Conservation (phyloP, 2,888 invertebrate species). For the Pimpla rufipes region DNA sequence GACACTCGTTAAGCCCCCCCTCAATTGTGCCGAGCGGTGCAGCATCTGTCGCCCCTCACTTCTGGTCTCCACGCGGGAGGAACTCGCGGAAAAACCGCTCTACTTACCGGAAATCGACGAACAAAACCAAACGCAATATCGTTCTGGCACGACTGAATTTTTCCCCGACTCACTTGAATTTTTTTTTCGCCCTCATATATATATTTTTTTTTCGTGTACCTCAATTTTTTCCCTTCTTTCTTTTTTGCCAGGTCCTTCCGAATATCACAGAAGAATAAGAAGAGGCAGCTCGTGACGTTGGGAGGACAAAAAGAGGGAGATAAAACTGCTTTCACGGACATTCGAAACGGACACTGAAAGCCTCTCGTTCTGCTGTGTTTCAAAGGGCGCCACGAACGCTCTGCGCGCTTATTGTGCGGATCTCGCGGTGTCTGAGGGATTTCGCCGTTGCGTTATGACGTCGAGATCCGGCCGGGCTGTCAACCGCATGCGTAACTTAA, state of each 20-base stretch:
- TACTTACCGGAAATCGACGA: constrained; percentile 40
- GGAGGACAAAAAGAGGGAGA: constrained; percentile 22
- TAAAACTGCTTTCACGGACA: constrained; percentile 40
- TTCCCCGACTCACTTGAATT: constrained; percentile 8
- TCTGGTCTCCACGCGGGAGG: constrained; percentile 20
- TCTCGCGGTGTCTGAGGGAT: constrained; percentile 8
- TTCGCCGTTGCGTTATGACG: not conserved
- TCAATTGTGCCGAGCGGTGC: not conserved
- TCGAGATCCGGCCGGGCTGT: constrained; percentile 74
- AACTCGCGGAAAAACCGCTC: constrained; percentile 40
- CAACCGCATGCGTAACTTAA: constrained; percentile 80
- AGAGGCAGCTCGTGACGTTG: not conserved
- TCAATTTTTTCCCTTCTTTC: not conserved
- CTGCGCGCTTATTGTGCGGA: constrained; percentile 21
- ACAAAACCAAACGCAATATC: constrained; percentile 19
- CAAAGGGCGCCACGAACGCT: constrained; percentile 24
- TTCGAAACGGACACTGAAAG: constrained; percentile 15
- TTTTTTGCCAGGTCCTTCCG: not conserved
- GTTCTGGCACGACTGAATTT: not conserved
- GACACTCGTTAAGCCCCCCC: not conserved
- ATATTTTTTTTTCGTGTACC: not conserved
- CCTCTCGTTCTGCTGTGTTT: constrained; percentile 27
- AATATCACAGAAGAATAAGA: constrained; percentile 11
- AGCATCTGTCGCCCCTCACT: not conserved
- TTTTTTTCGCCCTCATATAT: not conserved